These are phyloP conservation scores for Spilogale gracilis DNA, from an alignment of 2,113 vertebrate species.

Conservation along the genomic window DNA sequence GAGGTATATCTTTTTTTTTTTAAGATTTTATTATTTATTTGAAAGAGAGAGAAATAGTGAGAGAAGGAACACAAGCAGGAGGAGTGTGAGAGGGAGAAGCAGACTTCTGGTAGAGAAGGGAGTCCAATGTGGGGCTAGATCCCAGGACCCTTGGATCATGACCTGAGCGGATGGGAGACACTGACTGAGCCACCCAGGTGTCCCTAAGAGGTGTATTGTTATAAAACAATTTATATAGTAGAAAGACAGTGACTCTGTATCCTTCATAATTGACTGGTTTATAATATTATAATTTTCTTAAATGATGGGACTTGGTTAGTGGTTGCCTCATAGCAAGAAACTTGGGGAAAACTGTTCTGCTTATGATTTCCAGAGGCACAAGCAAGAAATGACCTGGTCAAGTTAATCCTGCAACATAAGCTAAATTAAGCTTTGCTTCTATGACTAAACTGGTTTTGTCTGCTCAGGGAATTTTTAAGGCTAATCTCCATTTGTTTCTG, in stretches of 20 bases:
- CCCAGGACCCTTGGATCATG: too few species aligned
- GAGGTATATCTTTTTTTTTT: too few species aligned
- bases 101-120: too few species aligned
- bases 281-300: background rate
- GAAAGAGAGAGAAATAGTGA: too few species aligned
- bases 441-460: background rate
- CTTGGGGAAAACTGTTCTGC: background rate
- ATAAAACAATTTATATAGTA: background rate
- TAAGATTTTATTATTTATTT: too few species aligned
- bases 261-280: background rate
- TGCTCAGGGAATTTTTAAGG: background rate
- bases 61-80: too few species aligned
- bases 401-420: background rate
- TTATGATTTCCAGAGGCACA: background rate
- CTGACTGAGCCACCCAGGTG: too few species aligned
- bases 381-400: constrained; percentile 31
- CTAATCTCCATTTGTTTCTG: background rate
- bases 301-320: background rate
- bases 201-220: too few species aligned
- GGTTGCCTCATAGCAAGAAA: background rate
- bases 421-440: background rate
- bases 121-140: too few species aligned
- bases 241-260: background rate
- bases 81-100: too few species aligned
- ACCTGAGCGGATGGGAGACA: too few species aligned